phyloP scores from a whole-genome alignment of 2,113 vertebrate genomes.

The Cichladusa arquata region DNA sequence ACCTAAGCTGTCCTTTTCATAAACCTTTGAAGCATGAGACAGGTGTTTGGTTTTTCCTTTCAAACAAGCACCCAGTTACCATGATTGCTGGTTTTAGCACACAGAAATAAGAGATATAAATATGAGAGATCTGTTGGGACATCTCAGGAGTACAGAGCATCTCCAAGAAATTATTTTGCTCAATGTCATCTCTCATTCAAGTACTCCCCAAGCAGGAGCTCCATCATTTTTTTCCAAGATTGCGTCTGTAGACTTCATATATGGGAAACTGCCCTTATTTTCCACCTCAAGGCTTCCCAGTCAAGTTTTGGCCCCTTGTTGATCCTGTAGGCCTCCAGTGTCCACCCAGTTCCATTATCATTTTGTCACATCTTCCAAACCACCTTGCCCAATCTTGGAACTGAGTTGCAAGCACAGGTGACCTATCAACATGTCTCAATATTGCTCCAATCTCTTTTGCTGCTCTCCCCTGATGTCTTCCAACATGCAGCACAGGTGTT shows the following conservation, averaged over 20 bases:
- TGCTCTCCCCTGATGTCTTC: background rate
- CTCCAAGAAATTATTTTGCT: background rate
- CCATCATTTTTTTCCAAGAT: background rate
- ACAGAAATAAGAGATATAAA: background rate
- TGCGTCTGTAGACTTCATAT: background rate
- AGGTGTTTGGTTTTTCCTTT: background rate
- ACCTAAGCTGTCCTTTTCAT: background rate
- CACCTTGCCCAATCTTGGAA: rapidly evolving
- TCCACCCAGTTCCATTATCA: background rate
- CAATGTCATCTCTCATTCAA: background rate
- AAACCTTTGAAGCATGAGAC: background rate
- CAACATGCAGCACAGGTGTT: background rate
- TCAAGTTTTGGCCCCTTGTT: background rate
- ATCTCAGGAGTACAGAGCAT: background rate
- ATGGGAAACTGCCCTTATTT: background rate
- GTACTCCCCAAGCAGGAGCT: background rate
- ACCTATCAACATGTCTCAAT: rapidly evolving
- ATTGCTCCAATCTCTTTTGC: background rate
- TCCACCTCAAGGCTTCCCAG: background rate
- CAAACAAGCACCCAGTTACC: background rate
- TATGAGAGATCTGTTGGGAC: background rate
- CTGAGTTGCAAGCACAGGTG: background rate
- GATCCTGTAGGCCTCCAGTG: background rate
- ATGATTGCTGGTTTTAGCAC: background rate
- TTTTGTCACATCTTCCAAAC: background rate